Evolutionary conservation across 2,888 invertebrate genomes (phyloP).

Genomic region (Latrodectus hesperus): DNA sequence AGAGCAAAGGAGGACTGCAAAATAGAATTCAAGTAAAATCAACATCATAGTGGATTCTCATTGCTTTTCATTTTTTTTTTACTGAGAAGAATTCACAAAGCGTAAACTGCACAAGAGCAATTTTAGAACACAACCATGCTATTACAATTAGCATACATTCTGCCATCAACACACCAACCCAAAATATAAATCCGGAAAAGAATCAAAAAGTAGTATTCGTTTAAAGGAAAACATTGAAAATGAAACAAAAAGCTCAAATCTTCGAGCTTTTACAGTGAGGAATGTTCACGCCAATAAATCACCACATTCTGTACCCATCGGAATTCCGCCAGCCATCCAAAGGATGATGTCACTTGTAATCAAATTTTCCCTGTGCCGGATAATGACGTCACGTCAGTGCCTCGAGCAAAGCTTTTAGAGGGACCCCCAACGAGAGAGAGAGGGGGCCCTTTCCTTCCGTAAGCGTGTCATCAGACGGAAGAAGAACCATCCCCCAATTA

Average conservation of each 20-base stretch:
- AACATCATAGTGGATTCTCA: too few species aligned
- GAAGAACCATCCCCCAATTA: slow-evolving; percentile 38
- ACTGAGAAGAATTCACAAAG: too few species aligned
- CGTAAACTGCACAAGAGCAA: too few species aligned
- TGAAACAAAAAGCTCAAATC: background rate
- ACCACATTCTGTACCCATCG: slow-evolving; percentile 13
- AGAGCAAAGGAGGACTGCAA: too few species aligned
- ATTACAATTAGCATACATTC: too few species aligned
- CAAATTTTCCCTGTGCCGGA: slow-evolving; percentile 52
- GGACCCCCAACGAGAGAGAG: slow-evolving; percentile 1
- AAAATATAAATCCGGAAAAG: too few species aligned
- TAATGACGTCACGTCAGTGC: slow-evolving; percentile 42
- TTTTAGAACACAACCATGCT: too few species aligned
- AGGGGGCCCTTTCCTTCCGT: slow-evolving; percentile 13
- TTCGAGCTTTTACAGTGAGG: background rate
- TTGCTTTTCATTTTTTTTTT: too few species aligned
- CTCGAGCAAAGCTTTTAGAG: slow-evolving; percentile 41
- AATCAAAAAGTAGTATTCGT: too few species aligned
- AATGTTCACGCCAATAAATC: slow-evolving; percentile 28
- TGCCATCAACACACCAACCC: too few species aligned
- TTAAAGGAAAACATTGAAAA: too few species aligned
- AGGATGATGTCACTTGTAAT: slow-evolving; percentile 59
- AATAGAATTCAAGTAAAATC: too few species aligned
- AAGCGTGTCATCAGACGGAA: slow-evolving; percentile 4
- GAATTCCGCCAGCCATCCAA: slow-evolving; percentile 21